Evolutionary conservation across 2,888 invertebrate species (phyloP).

Genomic region (Ecdyonurus torrentis): DNA sequence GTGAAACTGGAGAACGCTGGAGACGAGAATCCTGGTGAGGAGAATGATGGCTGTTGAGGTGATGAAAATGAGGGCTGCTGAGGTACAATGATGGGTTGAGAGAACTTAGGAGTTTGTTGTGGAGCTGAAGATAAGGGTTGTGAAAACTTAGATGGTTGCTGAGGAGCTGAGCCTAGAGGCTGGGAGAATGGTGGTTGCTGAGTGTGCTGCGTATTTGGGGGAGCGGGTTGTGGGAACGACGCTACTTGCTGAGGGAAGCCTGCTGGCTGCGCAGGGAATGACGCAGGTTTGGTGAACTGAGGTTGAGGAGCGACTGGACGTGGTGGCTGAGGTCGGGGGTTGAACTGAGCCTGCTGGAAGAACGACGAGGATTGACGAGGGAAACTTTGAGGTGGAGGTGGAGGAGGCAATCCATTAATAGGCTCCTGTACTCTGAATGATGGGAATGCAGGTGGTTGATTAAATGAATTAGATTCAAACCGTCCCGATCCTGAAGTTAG

Average conservation of each 20-base stretch:
- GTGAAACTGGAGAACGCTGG: neutral
- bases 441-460: conserved; percentile 17
- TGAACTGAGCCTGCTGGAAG: conserved; percentile 1
- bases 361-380: neutral
- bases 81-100: conserved; percentile 19
- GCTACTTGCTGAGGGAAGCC: neutral
- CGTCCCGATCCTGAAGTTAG: conserved; percentile 16
- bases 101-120: conserved; percentile 15
- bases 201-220: conserved; percentile 13
- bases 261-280: conserved; percentile 1
- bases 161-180: conserved; percentile 6
- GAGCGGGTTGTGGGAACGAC: conserved; percentile 13
- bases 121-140: conserved; percentile 8
- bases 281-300: neutral
- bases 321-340: conserved; percentile 9
- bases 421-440: conserved; percentile 25
- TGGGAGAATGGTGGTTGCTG: conserved; percentile 9
- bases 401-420: conserved; percentile 20
- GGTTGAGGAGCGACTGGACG: conserved; percentile 7
- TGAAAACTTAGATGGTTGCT: conserved; percentile 10
- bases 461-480: conserved; percentile 21
- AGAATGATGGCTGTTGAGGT: neutral
- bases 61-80: conserved; percentile 21
- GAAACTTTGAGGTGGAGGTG: conserved; percentile 18
- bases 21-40: neutral